Evolutionary conservation across 2,888 invertebrate genomes (phyloP), one percentile per base, ranked within the genome.

Genomic region (Rhorus exstirpatorius): DNA sequence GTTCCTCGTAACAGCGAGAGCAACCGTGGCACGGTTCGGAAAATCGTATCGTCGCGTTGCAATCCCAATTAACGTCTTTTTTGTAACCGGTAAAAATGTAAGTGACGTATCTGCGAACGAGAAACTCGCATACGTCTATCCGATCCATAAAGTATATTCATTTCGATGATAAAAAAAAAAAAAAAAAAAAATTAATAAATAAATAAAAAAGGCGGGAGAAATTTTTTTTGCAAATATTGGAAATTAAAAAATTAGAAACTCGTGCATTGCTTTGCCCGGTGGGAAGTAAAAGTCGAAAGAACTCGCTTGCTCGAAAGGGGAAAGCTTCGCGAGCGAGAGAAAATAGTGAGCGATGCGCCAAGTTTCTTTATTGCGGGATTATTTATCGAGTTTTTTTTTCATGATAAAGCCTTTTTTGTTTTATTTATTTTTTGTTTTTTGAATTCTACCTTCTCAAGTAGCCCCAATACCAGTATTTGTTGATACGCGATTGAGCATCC

Each of bases 401-500:
- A n/a, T n/a, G n/a, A n/a, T n/a, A n/a, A n/a, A n/a, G n/a, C 6
- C 31, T 31, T 31, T 31, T 31, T 31, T 31, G 0, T 24, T 63
- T 24, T 14, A 24, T 10, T 21, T 0, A 24, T 12, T 14, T 41
- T 17, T 63, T 41, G 41, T 10, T 8, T 1, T 17, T 38, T 31
- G 17, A 60, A 35, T 67, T 67, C 83, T 85, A 93, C 93, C 88
- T 95, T 89, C 96, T 95, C 0, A 98, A 93, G 0, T 95, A 94
- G 1, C 98, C 98, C 93, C 96, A 96, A 88, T 97, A 96, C 98
- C 98, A 98, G 92, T 98, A 98, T 93, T 96, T 97, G 85, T 97
- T 96, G 89, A 95, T 95, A 84, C 94, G 94, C 0, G 95, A 95
- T 76, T 95, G 93, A 0, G 97, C 96, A 93, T 99, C 98, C 87